These are phyloP conservation scores for Antennarius striatus DNA, from an alignment of 2,113 vertebrate species.

Conservation along the genomic window DNA sequence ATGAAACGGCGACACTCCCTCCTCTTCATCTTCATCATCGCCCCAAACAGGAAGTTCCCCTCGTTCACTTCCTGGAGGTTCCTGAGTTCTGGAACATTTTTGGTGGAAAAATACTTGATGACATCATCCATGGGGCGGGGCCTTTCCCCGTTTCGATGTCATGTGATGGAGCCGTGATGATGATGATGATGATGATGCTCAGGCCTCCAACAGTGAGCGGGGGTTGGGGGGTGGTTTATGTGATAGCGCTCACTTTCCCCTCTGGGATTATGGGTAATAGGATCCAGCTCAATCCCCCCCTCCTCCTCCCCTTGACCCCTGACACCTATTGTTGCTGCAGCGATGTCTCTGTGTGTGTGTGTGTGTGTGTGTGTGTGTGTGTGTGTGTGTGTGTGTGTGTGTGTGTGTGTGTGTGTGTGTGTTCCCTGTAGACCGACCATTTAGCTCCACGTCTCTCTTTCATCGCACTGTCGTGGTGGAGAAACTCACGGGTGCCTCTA, in stretches of 20 bases:
- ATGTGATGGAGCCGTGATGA: constrained; percentile 42
- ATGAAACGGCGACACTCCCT: neutral
- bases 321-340: constrained; percentile 39
- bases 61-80: neutral
- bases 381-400: constrained; percentile 12
- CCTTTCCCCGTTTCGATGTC: constrained; percentile 50
- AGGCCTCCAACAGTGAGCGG: constrained; percentile 9
- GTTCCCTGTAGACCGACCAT: constrained; percentile 20
- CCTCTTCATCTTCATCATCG: neutral
- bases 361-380: constrained; percentile 9
- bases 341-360: constrained; percentile 2
- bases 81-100: constrained; percentile 16
- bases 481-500: constrained; percentile 49
- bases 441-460: constrained; percentile 40
- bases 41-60: constrained; percentile 16
- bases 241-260: constrained; percentile 49
- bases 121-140: constrained; percentile 7
- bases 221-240: constrained; percentile 45
- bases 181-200: neutral
- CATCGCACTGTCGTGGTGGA: constrained; percentile 26
- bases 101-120: constrained; percentile 21
- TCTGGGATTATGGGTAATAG: constrained; percentile 61
- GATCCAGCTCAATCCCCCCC: constrained; percentile 47
- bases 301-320: constrained; percentile 39
- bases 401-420: constrained; percentile 26